Evolutionary conservation across 2,888 invertebrate species (phyloP).

Genomic region (Muscina levida): DNA sequence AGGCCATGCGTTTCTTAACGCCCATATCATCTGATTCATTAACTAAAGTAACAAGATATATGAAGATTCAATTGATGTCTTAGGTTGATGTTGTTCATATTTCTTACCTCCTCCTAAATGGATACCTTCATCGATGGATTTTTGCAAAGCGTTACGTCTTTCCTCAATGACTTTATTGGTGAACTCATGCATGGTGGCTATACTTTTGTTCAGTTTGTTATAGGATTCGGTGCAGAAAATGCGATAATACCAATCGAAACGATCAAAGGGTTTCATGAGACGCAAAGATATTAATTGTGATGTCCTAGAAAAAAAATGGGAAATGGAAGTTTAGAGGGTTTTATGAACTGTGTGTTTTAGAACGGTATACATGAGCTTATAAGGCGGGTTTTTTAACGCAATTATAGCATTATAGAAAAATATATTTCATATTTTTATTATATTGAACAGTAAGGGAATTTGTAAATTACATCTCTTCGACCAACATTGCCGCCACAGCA

Average conservation of each 20-base stretch:
- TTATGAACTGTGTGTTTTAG: no score
- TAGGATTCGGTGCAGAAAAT: constrained; percentile 37
- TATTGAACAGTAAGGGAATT: no score
- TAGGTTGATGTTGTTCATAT: no score
- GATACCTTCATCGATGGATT: constrained; percentile 39
- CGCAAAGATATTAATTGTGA: constrained; percentile 58
- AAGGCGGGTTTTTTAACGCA: no score
- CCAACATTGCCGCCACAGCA: no score
- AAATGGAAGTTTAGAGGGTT: no score
- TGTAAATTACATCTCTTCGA: no score
- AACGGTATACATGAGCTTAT: no score
- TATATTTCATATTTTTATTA: no score
- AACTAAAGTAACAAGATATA: background rate
- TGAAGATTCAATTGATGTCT: background rate
- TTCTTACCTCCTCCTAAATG: no score
- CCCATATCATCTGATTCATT: constrained; percentile 55
- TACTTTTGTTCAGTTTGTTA: constrained; percentile 46
- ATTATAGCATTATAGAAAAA: no score
- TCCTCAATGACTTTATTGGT: constrained; percentile 65
- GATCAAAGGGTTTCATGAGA: constrained; percentile 63
- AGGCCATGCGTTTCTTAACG: constrained; percentile 66
- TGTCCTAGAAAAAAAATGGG: constrained; percentile 38
- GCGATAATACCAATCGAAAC: constrained; percentile 46
- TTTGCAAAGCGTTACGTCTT: constrained; percentile 50
- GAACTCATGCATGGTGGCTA: constrained; percentile 64